Percentiles rank a stretch among this genome's conserved stretches.
phyloP scores from a whole-genome alignment of 1,140 invertebrate genomes.

The Pygmarrhopalites habei region DNA sequence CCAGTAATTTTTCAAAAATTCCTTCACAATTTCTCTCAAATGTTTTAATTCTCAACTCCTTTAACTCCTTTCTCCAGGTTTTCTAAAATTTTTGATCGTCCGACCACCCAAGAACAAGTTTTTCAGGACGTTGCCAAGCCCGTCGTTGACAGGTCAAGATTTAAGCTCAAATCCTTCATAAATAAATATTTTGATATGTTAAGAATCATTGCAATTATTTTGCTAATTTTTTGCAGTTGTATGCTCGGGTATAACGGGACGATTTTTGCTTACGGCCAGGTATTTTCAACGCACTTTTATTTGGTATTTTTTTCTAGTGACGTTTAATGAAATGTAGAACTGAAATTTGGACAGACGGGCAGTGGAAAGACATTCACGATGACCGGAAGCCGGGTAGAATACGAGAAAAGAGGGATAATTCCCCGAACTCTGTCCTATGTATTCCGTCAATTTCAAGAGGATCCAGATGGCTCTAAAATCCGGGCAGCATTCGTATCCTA shows the following conservation, averaged over 20 bases:
- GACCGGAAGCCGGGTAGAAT: constrained; percentile 50
- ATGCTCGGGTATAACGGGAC: constrained; percentile 72
- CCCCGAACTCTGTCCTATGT: constrained; percentile 52
- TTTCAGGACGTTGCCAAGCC: constrained; percentile 48
- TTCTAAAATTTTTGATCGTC: constrained; percentile 46
- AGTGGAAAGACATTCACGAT: constrained; percentile 64
- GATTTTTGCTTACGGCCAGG: constrained; percentile 77
- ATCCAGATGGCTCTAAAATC: constrained; percentile 5
- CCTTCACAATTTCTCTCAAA: neutral
- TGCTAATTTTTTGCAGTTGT: too few species aligned
- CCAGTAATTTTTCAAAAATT: constrained; percentile 3
- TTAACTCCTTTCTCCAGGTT: constrained; percentile 42
- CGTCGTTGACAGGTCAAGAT: constrained; percentile 48
- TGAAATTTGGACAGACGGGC: too few species aligned
- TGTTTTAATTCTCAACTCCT: neutral
- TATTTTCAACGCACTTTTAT: too few species aligned
- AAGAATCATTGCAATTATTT: too few species aligned
- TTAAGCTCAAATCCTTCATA: too few species aligned
- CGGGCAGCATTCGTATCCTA: constrained; percentile 47
- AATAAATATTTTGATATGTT: too few species aligned
- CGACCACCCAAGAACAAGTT: constrained; percentile 43
- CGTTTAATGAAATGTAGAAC: too few species aligned
- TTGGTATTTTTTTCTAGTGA: too few species aligned
- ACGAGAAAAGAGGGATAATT: constrained; percentile 53
- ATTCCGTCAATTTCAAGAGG: constrained; percentile 50